Conservation (phyloP, 2,113 vertebrate genomes). For the Fulica atra region DNA sequence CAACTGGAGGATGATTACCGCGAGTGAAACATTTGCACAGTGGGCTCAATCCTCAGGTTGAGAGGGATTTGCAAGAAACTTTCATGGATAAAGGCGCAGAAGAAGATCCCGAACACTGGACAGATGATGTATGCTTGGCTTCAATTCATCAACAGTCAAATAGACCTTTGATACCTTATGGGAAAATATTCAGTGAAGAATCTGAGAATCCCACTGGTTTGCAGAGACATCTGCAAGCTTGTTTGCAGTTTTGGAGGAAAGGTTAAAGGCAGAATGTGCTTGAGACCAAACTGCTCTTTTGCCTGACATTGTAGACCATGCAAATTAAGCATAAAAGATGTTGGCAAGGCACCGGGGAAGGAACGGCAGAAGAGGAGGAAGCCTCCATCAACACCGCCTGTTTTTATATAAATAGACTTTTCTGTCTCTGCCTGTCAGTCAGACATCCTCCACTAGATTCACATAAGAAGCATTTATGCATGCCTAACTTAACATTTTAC, state of each 20-base stretch:
- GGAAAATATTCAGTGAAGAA: neutral
- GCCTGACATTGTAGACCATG: neutral
- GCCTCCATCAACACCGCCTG: neutral
- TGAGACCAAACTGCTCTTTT: neutral
- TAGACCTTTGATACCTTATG: neutral
- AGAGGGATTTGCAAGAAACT: neutral
- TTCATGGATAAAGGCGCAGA: neutral
- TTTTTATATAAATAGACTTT: neutral
- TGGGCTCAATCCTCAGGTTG: neutral
- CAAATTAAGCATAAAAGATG: neutral
- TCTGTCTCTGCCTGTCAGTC: neutral
- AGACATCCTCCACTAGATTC: neutral
- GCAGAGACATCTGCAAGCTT: neutral
- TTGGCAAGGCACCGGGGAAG: neutral
- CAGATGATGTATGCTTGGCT: neutral
- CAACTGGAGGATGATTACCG: fast-evolving
- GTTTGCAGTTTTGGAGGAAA: neutral
- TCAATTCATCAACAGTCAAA: neutral
- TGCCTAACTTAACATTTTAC: neutral
- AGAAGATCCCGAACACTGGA: neutral
- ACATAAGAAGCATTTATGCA: neutral
- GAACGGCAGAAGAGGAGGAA: neutral
- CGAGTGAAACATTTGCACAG: neutral
- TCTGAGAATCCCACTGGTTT: neutral
- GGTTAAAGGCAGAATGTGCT: neutral